Evolutionary conservation across 2,797 vertebrate genomes (phyloP), one percentile per base, ranked within the genome.

Genomic region (Karalla daura): DNA sequence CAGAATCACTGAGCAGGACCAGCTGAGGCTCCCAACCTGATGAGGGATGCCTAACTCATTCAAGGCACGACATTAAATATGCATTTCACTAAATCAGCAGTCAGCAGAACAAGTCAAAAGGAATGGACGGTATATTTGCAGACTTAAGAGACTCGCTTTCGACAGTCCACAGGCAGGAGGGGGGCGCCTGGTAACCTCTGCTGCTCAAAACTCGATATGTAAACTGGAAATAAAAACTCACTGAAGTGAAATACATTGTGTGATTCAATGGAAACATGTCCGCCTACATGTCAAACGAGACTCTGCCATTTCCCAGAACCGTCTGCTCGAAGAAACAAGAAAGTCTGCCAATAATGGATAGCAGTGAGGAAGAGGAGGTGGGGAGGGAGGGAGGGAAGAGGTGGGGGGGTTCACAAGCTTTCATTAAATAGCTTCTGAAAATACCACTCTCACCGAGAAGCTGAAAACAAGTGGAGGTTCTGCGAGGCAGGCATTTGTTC

Each of bases 201-300:
- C 73, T 71, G 66, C 40, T 52, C 8, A 63, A 63, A 32, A 61
- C 70, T 69, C 32, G 81, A 75, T 74, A 50, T 5, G 54, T 80
- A 71, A 65, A 75, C 36, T 68, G 79, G 63, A 80, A 81, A 80
- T 70, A 68, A 61, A 66, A 73, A 64, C 30, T 63, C 68, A 54
- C 55, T 51, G 63, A 77, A 81, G 76, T 60, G 58, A 84, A 74
- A 32, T 35, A 47, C 49, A 35, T 70, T 61, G 68, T 75, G 81
- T 76, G 76, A 87, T 75, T 87, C 72, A 83, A 85, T 80, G 83
- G 79, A 89, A 87, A 86, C 62, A 53, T n/a, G 50, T 84, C 84
- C 61, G 62, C 80, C 87, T 83, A 78, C 86, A 81, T 47, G 58
- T 74, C 43, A 50, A 82, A 69, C 35, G 40, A 83, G 53, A 70